A percentile compares a stretch with the other conserved stretches of the same genome.
These are phyloP conservation scores for Furnarius figulus DNA, from an alignment of 2,113 vertebrate genomes.

Conservation along the genomic window DNA sequence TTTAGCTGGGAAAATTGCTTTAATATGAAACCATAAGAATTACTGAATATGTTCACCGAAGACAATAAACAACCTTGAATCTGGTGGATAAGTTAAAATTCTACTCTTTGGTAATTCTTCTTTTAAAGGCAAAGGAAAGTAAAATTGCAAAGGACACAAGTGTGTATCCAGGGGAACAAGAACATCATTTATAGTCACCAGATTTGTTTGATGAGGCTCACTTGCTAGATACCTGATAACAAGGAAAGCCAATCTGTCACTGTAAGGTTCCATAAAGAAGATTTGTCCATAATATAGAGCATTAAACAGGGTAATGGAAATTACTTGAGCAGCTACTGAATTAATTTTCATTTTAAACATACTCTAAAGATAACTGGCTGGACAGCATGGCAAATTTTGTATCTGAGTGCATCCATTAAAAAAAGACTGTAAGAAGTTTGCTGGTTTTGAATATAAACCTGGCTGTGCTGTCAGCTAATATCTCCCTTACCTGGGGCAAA, in stretches of 20 bases:
- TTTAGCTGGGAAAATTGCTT: neutral
- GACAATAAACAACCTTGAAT: neutral
- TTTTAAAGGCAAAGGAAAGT: neutral
- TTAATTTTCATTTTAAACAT: constrained; percentile 57
- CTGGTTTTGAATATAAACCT: neutral
- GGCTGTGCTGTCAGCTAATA: neutral
- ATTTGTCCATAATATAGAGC: constrained; percentile 37
- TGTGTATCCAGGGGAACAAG: constrained; percentile 3
- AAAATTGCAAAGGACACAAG: constrained; percentile 8
- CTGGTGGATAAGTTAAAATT: neutral
- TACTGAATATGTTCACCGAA: neutral
- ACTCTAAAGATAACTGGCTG: constrained; percentile 24
- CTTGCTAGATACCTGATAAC: constrained; percentile 53
- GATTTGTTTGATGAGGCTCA: constrained; percentile 22
- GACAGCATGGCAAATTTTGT: neutral
- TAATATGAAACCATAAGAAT: neutral
- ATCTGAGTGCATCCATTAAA: constrained; percentile 21
- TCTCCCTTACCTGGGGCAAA: neutral
- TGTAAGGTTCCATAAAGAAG: constrained; percentile 48
- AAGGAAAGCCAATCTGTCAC: constrained; percentile 48
- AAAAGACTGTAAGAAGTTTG: neutral
- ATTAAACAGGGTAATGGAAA: constrained; percentile 47
- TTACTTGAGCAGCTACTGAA: constrained; percentile 41
- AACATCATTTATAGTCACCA: neutral
- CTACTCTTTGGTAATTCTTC: neutral